These are phyloP conservation scores for Heliconius himera DNA, from an alignment of 1,140 invertebrate species.

Conservation along the genomic window DNA sequence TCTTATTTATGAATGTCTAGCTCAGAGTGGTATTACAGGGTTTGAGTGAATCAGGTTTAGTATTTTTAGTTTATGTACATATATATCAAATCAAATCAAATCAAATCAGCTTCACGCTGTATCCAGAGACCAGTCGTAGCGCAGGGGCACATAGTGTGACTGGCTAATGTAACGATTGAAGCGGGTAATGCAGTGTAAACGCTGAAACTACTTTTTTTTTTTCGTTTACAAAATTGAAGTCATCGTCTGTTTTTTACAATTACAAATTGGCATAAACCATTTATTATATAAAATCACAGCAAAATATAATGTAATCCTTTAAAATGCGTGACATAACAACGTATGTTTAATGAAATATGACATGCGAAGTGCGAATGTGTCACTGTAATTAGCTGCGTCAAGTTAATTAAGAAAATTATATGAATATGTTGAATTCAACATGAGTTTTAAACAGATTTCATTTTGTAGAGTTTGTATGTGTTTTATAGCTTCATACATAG, in stretches of 20 bases:
- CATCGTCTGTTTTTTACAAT: neutral
- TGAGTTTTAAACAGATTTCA: neutral
- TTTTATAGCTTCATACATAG: too few species aligned
- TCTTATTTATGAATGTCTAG: conserved; percentile 17
- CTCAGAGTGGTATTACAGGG: neutral
- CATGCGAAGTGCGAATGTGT: conserved; percentile 14
- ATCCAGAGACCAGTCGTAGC: too few species aligned
- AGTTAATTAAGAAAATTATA: conserved; percentile 10
- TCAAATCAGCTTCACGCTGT: too few species aligned
- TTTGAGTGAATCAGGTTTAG: neutral
- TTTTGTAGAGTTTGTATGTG: neutral
- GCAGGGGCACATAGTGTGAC: too few species aligned
- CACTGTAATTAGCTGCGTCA: conserved; percentile 7
- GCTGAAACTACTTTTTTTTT: too few species aligned
- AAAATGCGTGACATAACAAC: conserved; percentile 1
- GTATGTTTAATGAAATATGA: conserved; percentile 8
- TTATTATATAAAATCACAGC: neutral
- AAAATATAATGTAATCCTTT: conserved; percentile 5
- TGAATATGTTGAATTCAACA: neutral
- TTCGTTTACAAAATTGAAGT: too few species aligned
- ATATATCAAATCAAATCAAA: too few species aligned
- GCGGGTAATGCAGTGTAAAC: too few species aligned
- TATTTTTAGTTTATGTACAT: too few species aligned
- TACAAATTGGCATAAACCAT: neutral
- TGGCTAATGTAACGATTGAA: too few species aligned